phyloP scores from a whole-genome alignment of 2,797 vertebrate species.

The Bradypodion pumilum region DNA sequence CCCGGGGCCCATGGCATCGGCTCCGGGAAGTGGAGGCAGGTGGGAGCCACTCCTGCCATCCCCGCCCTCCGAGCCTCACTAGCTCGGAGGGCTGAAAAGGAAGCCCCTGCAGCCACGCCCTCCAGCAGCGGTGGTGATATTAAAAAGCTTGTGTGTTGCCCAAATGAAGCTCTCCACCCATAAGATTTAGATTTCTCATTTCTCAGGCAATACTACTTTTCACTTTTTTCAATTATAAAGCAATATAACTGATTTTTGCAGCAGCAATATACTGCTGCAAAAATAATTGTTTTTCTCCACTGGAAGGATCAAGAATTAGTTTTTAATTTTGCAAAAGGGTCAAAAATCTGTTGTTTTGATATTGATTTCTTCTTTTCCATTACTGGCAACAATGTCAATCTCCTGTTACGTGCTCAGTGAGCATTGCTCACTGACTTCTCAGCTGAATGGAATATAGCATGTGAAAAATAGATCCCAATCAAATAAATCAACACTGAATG shows the following conservation, averaged over 20 bases:
- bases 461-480: slow-evolving; percentile 65
- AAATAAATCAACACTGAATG: slow-evolving; percentile 64
- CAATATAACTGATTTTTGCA: background rate
- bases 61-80: too few species aligned
- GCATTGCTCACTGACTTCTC: slow-evolving; percentile 54
- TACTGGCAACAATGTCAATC: slow-evolving; percentile 45
- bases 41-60: too few species aligned
- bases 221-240: slow-evolving; percentile 8
- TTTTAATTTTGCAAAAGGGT: background rate
- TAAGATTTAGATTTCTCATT: slow-evolving; percentile 10
- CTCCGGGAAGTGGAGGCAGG: too few species aligned
- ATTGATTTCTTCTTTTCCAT: slow-evolving; percentile 18
- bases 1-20: too few species aligned
- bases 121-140: too few species aligned
- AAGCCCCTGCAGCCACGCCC: too few species aligned
- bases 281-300: slow-evolving; percentile 5
- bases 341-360: background rate
- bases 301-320: background rate
- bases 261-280: background rate
- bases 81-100: too few species aligned
- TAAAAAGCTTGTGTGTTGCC: background rate
- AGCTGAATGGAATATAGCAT: slow-evolving; percentile 58
- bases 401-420: slow-evolving; percentile 46
- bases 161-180: background rate
- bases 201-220: background rate